These are phyloP conservation scores for Allophyes oxyacanthae DNA, from an alignment of 2,888 invertebrate genomes.

Conservation along the genomic window DNA sequence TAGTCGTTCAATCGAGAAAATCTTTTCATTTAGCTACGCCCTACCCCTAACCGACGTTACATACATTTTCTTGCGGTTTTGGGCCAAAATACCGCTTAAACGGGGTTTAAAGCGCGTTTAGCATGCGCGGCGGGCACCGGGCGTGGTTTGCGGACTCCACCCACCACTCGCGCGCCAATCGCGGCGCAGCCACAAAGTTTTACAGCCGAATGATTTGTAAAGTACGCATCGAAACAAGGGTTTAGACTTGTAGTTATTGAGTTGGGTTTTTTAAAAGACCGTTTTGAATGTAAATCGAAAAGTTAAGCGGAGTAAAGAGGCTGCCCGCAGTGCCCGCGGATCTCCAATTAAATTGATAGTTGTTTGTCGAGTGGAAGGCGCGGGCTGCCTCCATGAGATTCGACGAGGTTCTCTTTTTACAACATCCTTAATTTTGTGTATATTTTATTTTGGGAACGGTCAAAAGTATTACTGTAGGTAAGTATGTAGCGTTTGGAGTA, in stretches of 20 bases:
- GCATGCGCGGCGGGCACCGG: constrained; percentile 81
- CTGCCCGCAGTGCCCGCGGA: constrained; percentile 79
- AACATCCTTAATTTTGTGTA: constrained; percentile 12
- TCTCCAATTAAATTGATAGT: constrained; percentile 88
- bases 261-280: constrained; percentile 87
- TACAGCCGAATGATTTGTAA: constrained; percentile 78
- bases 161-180: constrained; percentile 71
- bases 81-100: constrained; percentile 88
- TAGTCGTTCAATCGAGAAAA: constrained; percentile 84
- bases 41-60: constrained; percentile 84
- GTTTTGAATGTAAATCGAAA: constrained; percentile 89
- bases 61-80: constrained; percentile 89
- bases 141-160: constrained; percentile 75
- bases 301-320: constrained; percentile 87
- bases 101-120: constrained; percentile 86
- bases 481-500: too few relatives aligned
- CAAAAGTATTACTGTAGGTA: too few relatives aligned
- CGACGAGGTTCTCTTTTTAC: constrained; percentile 14
- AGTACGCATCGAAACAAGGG: constrained; percentile 81
- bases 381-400: constrained; percentile 26
- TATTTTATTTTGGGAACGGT: background rate
- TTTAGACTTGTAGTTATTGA: constrained; percentile 83
- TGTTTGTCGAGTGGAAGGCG: constrained; percentile 63
- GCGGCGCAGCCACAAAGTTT: constrained; percentile 66
- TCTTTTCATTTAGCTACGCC: constrained; percentile 87